Conservation (phyloP, 2,113 vertebrate species). For the Alethe castanea region DNA sequence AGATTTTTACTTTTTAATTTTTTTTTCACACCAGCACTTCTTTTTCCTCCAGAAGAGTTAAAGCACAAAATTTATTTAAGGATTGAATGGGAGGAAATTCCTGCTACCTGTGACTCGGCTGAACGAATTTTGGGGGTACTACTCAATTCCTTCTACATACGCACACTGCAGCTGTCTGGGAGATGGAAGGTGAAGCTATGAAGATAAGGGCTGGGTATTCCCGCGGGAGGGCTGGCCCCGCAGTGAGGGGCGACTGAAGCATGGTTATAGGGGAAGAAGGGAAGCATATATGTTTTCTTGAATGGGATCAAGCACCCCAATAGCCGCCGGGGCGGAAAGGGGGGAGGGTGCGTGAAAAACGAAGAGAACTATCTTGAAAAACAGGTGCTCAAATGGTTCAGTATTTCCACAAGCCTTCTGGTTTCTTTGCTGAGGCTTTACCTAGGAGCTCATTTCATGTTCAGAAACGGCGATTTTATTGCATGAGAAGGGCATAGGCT, state of each 20-base stretch:
- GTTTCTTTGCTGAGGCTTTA: not conserved
- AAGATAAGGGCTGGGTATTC: not conserved
- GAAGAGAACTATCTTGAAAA: constrained; percentile 31
- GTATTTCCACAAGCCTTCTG: not conserved
- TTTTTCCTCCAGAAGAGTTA: not conserved
- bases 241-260: not conserved
- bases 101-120: not conserved
- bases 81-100: not conserved
- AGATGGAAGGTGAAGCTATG: not conserved
- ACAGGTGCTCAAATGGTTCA: constrained; percentile 36
- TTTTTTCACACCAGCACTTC: not conserved
- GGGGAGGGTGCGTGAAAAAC: not conserved
- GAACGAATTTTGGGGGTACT: not conserved
- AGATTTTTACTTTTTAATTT: not conserved
- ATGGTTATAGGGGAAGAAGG: not conserved
- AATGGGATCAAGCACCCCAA: not conserved
- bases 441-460: not conserved
- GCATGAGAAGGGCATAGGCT: not conserved
- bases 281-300: not conserved
- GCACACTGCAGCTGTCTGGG: not conserved
- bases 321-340: not conserved
- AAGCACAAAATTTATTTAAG: not conserved
- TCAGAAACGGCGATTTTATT: not conserved
- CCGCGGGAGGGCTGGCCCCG: not conserved
- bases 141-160: not conserved